phyloP scores from a whole-genome alignment of 2,113 vertebrate species.

The Ia io region DNA sequence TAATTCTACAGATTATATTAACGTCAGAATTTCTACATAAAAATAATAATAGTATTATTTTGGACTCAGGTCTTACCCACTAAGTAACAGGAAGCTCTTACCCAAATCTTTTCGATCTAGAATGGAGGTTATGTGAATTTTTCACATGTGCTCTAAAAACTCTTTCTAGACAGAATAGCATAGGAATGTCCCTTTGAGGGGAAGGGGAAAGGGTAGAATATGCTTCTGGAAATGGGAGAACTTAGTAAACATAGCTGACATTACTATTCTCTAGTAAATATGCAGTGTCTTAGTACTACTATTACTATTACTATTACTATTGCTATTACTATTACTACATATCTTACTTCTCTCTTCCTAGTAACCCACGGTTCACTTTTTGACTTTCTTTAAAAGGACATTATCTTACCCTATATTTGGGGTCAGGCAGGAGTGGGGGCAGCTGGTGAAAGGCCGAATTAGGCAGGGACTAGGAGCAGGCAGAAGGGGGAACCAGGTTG shows the following conservation, averaged over 20 bases:
- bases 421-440: not conserved
- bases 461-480: not conserved
- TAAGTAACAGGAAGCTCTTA: not conserved
- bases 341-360: not conserved
- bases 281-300: not conserved
- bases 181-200: not conserved
- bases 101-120: not conserved
- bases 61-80: not conserved
- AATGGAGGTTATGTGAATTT: not conserved
- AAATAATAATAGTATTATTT: not conserved
- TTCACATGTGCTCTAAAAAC: not conserved
- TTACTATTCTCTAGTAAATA: not conserved
- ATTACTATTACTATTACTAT: not conserved
- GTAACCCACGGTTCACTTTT: not conserved
- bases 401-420: not conserved
- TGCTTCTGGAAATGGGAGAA: not conserved
- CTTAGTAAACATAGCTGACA: not conserved
- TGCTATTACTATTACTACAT: not conserved
- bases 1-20: not conserved
- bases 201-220: not conserved
- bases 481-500: not conserved
- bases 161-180: not conserved
- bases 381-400: not conserved
- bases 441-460: not conserved
- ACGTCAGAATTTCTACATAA: not conserved